Conservation (phyloP, 2,113 vertebrate genomes). For the Mormyrus lacerda region DNA sequence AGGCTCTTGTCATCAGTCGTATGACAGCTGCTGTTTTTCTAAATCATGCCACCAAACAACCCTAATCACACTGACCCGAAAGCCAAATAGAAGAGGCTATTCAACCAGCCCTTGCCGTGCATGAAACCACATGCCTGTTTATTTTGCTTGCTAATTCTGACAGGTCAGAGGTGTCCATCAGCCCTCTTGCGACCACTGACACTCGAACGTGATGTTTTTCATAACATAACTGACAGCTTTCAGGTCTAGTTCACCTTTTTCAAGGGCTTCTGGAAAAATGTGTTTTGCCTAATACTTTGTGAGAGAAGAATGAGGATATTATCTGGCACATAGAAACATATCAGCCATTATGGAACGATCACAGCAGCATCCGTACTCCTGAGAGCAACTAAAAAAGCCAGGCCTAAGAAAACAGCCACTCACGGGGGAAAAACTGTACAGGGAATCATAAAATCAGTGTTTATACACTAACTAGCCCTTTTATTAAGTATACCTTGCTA, state of each 20-base stretch:
- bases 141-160: conserved; percentile 10
- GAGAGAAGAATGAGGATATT: background rate
- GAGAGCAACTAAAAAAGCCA: background rate
- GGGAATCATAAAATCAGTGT: background rate
- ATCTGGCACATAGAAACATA: background rate
- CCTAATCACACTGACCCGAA: background rate
- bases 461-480: background rate
- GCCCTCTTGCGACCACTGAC: background rate
- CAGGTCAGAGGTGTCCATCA: conserved; percentile 9
- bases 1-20: background rate
- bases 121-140: conserved; percentile 11
- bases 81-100: background rate
- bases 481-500: background rate
- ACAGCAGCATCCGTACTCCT: background rate
- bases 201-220: background rate
- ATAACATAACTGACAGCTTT: background rate
- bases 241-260: background rate
- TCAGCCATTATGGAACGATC: background rate
- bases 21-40: background rate
- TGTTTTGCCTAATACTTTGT: background rate
- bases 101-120: background rate
- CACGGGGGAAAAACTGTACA: background rate
- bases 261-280: background rate
- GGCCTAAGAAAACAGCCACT: background rate
- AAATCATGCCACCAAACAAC: background rate